Conservation (phyloP, 2,113 vertebrate species). For the Laterallus jamaicensis region DNA sequence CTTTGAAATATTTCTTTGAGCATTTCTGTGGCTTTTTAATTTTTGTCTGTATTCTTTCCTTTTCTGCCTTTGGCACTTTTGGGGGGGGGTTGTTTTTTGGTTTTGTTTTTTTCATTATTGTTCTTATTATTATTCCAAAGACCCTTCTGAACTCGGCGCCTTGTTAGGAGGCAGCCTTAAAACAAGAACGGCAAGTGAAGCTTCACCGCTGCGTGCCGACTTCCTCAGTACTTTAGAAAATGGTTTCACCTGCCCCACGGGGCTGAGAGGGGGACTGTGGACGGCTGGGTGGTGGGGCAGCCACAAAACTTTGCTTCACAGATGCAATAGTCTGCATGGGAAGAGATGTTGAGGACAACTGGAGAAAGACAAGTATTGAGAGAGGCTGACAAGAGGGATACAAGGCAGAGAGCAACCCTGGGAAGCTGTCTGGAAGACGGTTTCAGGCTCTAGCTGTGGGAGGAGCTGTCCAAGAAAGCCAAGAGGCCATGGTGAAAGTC, state of each 20-base stretch:
- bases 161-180: not conserved
- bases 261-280: not conserved
- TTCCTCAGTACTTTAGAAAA: not conserved
- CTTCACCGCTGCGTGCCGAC: not conserved
- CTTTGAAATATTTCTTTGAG: constrained; percentile 41
- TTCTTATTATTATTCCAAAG: not conserved
- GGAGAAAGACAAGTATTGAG: not conserved
- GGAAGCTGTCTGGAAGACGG: not conserved
- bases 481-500: not conserved
- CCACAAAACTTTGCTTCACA: not conserved
- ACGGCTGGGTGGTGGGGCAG: not conserved
- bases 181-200: not conserved
- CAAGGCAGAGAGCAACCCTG: not conserved
- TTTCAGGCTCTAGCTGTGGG: not conserved
- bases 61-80: not conserved
- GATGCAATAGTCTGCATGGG: not conserved
- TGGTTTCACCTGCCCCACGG: not conserved
- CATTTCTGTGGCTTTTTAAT: constrained; percentile 50
- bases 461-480: not conserved
- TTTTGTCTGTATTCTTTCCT: constrained; percentile 18
- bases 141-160: not conserved
- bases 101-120: not conserved
- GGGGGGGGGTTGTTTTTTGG: too few relatives aligned
- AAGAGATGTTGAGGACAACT: not conserved
- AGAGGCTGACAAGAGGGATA: not conserved